Conservation (phyloP, 1,140 invertebrate genomes). For the Drosophila chauvacae region DNA sequence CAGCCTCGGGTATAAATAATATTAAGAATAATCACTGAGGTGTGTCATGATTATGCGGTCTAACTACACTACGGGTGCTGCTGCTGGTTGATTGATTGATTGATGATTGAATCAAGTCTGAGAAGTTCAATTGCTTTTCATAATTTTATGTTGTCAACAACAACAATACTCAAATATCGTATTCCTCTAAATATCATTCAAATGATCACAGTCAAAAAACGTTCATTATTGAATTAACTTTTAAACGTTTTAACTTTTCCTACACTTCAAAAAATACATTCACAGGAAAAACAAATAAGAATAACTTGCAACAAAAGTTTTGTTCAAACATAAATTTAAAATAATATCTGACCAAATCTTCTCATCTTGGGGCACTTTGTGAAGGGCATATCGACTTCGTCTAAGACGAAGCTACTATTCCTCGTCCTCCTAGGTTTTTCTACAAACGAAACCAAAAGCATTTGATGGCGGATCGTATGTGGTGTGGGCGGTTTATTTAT, state of each 20-base stretch:
- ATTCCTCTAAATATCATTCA: slow-evolving; percentile 62
- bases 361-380: slow-evolving; percentile 69
- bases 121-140: slow-evolving; percentile 66
- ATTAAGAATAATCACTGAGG: slow-evolving; percentile 2
- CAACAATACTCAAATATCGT: slow-evolving; percentile 52
- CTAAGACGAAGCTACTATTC: slow-evolving; percentile 25
- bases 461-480: slow-evolving; percentile 30
- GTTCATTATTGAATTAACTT: slow-evolving; percentile 56
- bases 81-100: slow-evolving; percentile 26
- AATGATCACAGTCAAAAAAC: slow-evolving; percentile 84
- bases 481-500: slow-evolving; percentile 40
- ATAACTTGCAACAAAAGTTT: slow-evolving; percentile 7
- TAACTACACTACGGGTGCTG: slow-evolving; percentile 42
- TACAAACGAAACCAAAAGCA: slow-evolving; percentile 45
- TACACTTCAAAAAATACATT: slow-evolving; percentile 8
- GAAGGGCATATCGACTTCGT: slow-evolving; percentile 53
- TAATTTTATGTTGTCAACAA: slow-evolving; percentile 47
- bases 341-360: slow-evolving; percentile 39
- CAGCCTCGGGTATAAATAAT: slow-evolving; percentile 27
- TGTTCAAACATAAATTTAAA: background rate
- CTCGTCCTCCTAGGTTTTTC: slow-evolving; percentile 25
- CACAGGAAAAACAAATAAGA: background rate
- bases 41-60: slow-evolving; percentile 8
- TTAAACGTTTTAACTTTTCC: slow-evolving; percentile 18
- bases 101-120: slow-evolving; percentile 46